Evolutionary conservation across 1,140 invertebrate species (phyloP), one percentile per base, ranked within the genome.

Genomic region (Macrobrachium nipponense): DNA sequence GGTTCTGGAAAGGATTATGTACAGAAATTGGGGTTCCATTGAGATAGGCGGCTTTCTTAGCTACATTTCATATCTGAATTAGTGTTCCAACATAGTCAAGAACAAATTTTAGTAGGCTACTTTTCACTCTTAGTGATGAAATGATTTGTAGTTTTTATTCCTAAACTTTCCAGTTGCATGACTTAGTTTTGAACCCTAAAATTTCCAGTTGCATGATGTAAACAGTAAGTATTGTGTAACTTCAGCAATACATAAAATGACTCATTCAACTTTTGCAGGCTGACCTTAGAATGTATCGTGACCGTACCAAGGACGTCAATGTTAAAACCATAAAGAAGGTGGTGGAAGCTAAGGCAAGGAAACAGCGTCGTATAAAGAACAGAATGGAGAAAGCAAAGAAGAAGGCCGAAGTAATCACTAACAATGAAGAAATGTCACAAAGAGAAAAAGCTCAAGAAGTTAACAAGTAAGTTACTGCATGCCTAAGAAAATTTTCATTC

Each of bases 321-420:
- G 95, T 95, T 0, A 92, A 97, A 79, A 97, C 98, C 18, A 98
- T 99, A 72, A 99, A 99, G 91, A 99, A 99, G 93, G 96, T 99
- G 0, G 95, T 98, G 88, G 98, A 99, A 93, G 99, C 99, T 0
- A 99, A 99, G 91, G 97, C 97, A 0, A 94, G 99, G 72, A 99
- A 99, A 93, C 98, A 99, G 94, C 95, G 95, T 90, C 95, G 97
- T 88, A 94, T 96, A 68, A 91, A 96, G 75, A 95, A 94, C 87
- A 95, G 95, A 90, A 91, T 99, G 90, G 97, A 98, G 89, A 97
- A 96, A 90, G 98, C 97, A 0, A 97, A 98, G 91, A 99, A 99
- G 92, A 98, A 97, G 91, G 95, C 97, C 2, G 98, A 99, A 91
- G 93, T 94, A 20, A 93, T 99, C 15, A 94, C 98, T 91, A 97